A percentile compares a stretch with the other conserved stretches of the same genome.
phyloP scores from a whole-genome alignment of 2,797 vertebrate species.

The Phoxinus dragarum region DNA sequence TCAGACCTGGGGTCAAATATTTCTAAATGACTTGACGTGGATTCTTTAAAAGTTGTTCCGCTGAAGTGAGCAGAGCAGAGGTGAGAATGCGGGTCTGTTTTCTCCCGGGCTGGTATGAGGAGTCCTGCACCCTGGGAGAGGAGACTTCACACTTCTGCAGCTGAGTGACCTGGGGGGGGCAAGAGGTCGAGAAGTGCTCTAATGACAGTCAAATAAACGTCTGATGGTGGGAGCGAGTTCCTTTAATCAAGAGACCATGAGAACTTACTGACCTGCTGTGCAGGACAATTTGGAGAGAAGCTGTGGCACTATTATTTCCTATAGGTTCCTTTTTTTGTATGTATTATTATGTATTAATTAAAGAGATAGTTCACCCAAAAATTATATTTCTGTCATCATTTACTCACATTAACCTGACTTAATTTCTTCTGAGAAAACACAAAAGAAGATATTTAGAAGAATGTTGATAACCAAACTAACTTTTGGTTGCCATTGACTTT shows the following conservation, averaged over 20 bases:
- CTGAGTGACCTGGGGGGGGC: slow-evolving; percentile 53
- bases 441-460: neutral
- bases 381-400: neutral
- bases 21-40: neutral
- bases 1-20: neutral
- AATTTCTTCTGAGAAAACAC: neutral
- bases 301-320: neutral
- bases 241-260: slow-evolving; percentile 36
- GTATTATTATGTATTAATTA: neutral
- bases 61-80: neutral
- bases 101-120: slow-evolving; percentile 36
- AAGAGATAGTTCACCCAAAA: neutral
- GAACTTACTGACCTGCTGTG: slow-evolving; percentile 43
- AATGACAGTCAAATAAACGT: slow-evolving; percentile 57
- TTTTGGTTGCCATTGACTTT: neutral
- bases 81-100: slow-evolving; percentile 1
- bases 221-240: slow-evolving; percentile 50
- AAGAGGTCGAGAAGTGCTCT: slow-evolving; percentile 41
- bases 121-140: slow-evolving; percentile 44
- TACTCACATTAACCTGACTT: neutral
- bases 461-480: neutral
- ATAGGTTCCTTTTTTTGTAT: neutral
- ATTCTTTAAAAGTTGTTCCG: neutral
- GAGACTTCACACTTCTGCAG: slow-evolving; percentile 66
- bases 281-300: neutral